These are phyloP conservation scores for Eledone cirrhosa DNA, from an alignment of 2,888 invertebrate species.

Conservation along the genomic window DNA sequence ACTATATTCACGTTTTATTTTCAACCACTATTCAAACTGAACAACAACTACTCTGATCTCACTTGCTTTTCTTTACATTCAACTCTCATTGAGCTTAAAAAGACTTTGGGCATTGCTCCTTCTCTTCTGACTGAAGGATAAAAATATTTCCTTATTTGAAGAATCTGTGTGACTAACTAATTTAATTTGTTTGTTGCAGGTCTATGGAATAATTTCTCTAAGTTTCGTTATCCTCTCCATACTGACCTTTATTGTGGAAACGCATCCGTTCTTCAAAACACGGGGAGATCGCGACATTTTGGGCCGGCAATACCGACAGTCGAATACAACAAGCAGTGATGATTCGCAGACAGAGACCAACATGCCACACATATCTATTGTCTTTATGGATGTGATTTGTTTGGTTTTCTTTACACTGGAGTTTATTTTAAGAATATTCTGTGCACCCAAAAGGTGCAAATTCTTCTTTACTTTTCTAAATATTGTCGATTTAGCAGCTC, in stretches of 20 bases:
- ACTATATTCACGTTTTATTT: too few species aligned
- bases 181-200: constrained; percentile 31
- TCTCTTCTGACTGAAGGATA: too few species aligned
- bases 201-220: constrained; percentile 41
- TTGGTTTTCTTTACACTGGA: constrained; percentile 56
- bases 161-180: too few species aligned
- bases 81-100: too few species aligned
- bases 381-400: constrained; percentile 47
- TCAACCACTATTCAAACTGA: too few species aligned
- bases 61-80: too few species aligned
- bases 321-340: neutral
- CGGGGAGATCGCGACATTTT: neutral
- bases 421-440: constrained; percentile 45
- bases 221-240: constrained; percentile 44
- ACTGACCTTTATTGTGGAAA: constrained; percentile 40
- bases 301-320: neutral
- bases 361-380: constrained; percentile 37
- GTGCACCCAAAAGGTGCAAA: constrained; percentile 40
- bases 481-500: constrained; percentile 45
- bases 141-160: too few species aligned
- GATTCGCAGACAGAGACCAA: neutral
- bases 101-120: too few species aligned
- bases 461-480: constrained; percentile 44
- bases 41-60: too few species aligned
- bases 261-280: constrained; percentile 33